A percentile compares a stretch with the other conserved stretches of the same genome.
Evolutionary conservation across 2,888 invertebrate genomes (phyloP).

Genomic region (Rhopalosiphum nymphaeae): DNA sequence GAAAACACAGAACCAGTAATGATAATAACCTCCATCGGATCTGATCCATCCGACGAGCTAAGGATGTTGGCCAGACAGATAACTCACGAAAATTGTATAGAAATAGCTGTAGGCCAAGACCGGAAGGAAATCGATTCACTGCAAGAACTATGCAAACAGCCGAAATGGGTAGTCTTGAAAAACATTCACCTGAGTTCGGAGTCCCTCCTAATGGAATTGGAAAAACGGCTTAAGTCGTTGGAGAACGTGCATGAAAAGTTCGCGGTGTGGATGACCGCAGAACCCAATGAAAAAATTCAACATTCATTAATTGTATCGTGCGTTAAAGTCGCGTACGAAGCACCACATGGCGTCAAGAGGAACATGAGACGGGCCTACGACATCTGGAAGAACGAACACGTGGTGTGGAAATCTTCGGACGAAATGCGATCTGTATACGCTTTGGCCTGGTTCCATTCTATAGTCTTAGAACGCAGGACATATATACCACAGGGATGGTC

Average conservation of each 20-base stretch:
- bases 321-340: conserved; percentile 83
- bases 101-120: conserved; percentile 86
- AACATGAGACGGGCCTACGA: conserved; percentile 83
- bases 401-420: conserved; percentile 69
- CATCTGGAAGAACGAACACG: conserved; percentile 74
- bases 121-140: conserved; percentile 77
- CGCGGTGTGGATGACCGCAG: conserved; percentile 50
- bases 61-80: conserved; percentile 75
- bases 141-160: conserved; percentile 69
- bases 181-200: conserved; percentile 82
- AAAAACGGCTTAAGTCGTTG: conserved; percentile 76
- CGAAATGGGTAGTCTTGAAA: conserved; percentile 81
- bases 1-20: conserved; percentile 83
- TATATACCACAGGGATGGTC: conserved; percentile 95
- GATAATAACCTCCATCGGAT: conserved; percentile 87
- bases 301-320: conserved; percentile 82
- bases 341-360: conserved; percentile 88
- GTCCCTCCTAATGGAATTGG: conserved; percentile 78
- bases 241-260: conserved; percentile 69
- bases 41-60: conserved; percentile 90
- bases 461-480: conserved; percentile 90
- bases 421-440: conserved; percentile 77
- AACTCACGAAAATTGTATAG: conserved; percentile 73
- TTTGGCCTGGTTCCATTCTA: conserved; percentile 88
- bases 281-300: conserved; percentile 80